phyloP scores from a whole-genome alignment of 2,888 invertebrate genomes.

The Cosmorhoe ocellata region DNA sequence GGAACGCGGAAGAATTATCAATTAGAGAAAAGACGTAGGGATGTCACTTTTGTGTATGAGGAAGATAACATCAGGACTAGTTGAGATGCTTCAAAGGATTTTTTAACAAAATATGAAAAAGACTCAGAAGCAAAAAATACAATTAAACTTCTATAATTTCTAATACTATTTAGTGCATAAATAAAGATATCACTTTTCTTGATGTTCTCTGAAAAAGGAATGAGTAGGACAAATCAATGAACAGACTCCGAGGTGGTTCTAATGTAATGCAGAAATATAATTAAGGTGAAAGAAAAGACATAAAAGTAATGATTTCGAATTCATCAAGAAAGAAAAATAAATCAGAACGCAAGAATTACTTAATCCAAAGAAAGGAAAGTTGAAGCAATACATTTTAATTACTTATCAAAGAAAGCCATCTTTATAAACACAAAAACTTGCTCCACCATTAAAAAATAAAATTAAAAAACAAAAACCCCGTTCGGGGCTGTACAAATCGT shows the following conservation, averaged over 20 bases:
- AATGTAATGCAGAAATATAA: too few species aligned
- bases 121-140: too few species aligned
- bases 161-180: too few species aligned
- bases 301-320: not conserved
- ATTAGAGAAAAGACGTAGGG: conserved; percentile 67
- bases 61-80: not conserved
- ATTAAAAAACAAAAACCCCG: conserved; percentile 52
- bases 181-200: too few species aligned
- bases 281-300: too few species aligned
- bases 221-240: too few species aligned
- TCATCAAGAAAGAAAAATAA: not conserved
- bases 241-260: too few species aligned
- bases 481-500: conserved; percentile 59
- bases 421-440: conserved; percentile 37
- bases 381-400: conserved; percentile 21
- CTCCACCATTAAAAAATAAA: conserved; percentile 49
- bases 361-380: conserved; percentile 13
- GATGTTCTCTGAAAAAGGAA: too few species aligned
- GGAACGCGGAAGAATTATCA: conserved; percentile 80
- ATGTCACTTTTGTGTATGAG: conserved; percentile 17
- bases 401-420: conserved; percentile 30
- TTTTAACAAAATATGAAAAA: too few species aligned
- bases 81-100: too few species aligned
- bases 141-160: too few species aligned
- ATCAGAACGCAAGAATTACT: conserved; percentile 2